Evolutionary conservation across 2,113 vertebrate genomes (phyloP), one percentile per base, ranked within the genome.

Genomic region (Chamaetylas fuelleborni): DNA sequence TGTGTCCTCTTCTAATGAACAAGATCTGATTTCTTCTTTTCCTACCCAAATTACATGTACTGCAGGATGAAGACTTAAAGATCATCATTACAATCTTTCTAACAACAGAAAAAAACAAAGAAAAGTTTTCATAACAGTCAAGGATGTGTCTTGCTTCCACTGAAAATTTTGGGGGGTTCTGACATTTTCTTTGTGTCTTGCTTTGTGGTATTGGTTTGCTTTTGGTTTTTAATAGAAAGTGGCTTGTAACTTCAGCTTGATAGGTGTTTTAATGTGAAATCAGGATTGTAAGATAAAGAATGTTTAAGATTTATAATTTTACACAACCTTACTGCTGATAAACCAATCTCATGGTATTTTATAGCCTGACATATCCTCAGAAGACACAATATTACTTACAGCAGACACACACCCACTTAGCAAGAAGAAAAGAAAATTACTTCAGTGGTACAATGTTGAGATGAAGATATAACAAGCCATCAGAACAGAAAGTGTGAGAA

Each of bases 91-190:
- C 12, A 53, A 6, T 19, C 36, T 86, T 76, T 58, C 11, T 83
- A 48, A 72, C 86, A n/a, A 56, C 28, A 82, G n/a, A 53, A 70
- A 50, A 51, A 73, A 9, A 4, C 4, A 25, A n/a, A 62, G 13
- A 54, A 50, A 9, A 43, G 7, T 28, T 77, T 72, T 86, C 14
- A n/a, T 31, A 31, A 51, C 34, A 77, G 56, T 7, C 22, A 73
- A 58, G 8, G 15, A 11, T 29, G 2, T 29, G 4, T 54, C 58
- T 9, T 4, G 14, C 29, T 69, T 80, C 22, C 7, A 20, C 13
- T 61, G 24, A 45, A 70, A 70, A n/a, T 19, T 58, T 11, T 45
- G 3, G 6, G 5, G 0, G 0, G 1, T 33, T 71, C 29, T 36
- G 3, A 23, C 19, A 9, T 64, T 81, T 78, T 60, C 20, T 67